phyloP scores from a whole-genome alignment of 2,113 vertebrate genomes.

The Euleptes europaea region DNA sequence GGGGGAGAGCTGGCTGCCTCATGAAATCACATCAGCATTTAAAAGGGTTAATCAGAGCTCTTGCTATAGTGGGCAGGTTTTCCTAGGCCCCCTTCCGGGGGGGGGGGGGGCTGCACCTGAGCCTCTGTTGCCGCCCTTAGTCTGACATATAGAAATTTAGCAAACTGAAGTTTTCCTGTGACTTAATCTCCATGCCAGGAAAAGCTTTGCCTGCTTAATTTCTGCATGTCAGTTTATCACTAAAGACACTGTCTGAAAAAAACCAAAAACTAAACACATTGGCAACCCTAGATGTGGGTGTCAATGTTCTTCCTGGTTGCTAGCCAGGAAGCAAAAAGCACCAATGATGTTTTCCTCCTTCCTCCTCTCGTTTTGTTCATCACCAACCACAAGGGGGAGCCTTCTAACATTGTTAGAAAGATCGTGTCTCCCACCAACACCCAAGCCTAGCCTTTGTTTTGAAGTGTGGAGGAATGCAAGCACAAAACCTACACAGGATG shows the following conservation, averaged over 20 bases:
- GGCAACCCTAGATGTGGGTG: neutral
- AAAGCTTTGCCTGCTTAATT: neutral
- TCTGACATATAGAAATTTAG: neutral
- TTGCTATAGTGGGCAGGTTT: neutral
- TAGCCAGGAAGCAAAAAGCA: neutral
- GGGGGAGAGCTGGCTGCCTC: neutral
- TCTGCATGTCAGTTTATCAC: neutral
- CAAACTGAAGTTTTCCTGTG: neutral
- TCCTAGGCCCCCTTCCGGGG: too few relatives aligned
- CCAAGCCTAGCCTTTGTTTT: slow-evolving; percentile 26
- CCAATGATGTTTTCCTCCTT: too few relatives aligned
- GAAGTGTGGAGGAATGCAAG: slow-evolving; percentile 16
- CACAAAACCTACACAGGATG: neutral
- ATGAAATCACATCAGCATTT: neutral
- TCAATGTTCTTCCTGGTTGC: neutral
- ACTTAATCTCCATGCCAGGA: neutral
- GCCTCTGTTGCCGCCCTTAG: too few relatives aligned
- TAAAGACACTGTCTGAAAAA: neutral
- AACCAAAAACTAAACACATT: neutral
- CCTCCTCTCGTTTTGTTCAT: neutral
- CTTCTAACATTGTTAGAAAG: neutral
- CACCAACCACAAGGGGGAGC: slow-evolving; percentile 17
- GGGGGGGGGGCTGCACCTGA: too few relatives aligned
- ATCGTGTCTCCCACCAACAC: neutral
- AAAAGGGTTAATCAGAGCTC: neutral